Conservation (phyloP, 1,140 invertebrate species). For the Onthophagus taurus region DNA sequence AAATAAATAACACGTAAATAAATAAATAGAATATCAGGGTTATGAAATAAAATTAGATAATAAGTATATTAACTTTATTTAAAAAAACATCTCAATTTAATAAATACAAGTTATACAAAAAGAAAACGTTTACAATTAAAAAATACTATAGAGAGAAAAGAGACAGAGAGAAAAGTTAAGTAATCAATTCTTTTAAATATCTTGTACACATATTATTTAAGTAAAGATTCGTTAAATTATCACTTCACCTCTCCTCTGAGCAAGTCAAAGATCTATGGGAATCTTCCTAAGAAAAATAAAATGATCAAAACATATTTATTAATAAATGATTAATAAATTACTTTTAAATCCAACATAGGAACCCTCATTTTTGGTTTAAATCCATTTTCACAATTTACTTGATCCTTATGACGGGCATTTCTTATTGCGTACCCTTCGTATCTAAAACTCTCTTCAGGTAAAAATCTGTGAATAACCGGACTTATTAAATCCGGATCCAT, state of each 20-base stretch:
- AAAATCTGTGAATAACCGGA: constrained; percentile 46
- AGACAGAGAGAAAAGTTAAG: no score
- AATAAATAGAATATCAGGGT: no score
- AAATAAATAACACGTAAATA: no score
- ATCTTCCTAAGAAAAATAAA: constrained; percentile 8
- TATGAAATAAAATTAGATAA: no score
- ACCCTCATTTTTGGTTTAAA: constrained; percentile 6
- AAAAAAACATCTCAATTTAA: no score
- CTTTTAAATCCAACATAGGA: constrained; percentile 10
- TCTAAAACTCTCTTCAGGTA: constrained; percentile 23
- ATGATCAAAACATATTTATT: neutral
- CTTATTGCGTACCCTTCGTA: constrained; percentile 21
- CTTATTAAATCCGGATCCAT: constrained; percentile 52
- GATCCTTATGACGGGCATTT: neutral
- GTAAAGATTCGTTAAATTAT: no score
- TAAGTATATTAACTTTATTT: no score
- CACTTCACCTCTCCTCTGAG: constrained; percentile 8
- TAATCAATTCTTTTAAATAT: no score
- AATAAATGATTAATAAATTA: neutral
- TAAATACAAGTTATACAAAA: no score
- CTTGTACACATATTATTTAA: no score
- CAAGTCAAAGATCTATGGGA: constrained; percentile 5
- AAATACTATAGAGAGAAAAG: no score
- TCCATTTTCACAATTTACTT: neutral
- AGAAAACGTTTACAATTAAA: no score